These are phyloP conservation scores for Ammospiza nelsoni DNA, from an alignment of 2,113 vertebrate species.

Conservation along the genomic window DNA sequence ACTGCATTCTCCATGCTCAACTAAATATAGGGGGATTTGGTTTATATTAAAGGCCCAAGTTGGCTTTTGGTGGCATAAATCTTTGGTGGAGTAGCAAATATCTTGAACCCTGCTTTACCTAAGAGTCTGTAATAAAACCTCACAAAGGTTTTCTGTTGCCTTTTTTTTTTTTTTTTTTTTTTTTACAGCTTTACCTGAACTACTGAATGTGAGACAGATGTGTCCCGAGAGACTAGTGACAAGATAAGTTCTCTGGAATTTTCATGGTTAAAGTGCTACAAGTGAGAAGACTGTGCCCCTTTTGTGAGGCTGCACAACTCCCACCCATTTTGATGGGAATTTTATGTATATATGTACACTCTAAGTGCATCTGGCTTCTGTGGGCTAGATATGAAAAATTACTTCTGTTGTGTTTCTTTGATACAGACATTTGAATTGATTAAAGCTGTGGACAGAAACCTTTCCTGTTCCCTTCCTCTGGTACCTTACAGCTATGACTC, in stretches of 20 bases:
- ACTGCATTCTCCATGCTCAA: not conserved
- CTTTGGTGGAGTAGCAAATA: not conserved
- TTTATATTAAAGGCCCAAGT: not conserved
- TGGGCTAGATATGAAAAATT: not conserved
- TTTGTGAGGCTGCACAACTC: not conserved
- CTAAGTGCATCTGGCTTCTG: not conserved
- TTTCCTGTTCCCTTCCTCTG: not conserved
- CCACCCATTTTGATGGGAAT: not conserved
- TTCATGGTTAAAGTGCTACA: not conserved
- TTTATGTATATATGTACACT: not conserved
- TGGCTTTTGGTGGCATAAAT: slow-evolving; percentile 25
- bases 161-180: not conserved
- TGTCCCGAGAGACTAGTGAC: not conserved
- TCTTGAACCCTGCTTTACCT: not conserved
- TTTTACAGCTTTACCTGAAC: not conserved
- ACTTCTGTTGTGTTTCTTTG: not conserved
- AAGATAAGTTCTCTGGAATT: not conserved
- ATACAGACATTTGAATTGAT: not conserved
- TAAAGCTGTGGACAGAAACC: not conserved
- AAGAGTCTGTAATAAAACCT: not conserved
- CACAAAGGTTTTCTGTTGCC: not conserved
- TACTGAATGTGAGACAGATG: not conserved
- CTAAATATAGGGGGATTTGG: not conserved
- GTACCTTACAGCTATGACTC: not conserved
- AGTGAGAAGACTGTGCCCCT: not conserved